Percentiles rank a stretch among this genome's conserved stretches.
These are phyloP conservation scores for Psilopogon haemacephalus DNA, from an alignment of 2,113 vertebrate genomes.

Conservation along the genomic window DNA sequence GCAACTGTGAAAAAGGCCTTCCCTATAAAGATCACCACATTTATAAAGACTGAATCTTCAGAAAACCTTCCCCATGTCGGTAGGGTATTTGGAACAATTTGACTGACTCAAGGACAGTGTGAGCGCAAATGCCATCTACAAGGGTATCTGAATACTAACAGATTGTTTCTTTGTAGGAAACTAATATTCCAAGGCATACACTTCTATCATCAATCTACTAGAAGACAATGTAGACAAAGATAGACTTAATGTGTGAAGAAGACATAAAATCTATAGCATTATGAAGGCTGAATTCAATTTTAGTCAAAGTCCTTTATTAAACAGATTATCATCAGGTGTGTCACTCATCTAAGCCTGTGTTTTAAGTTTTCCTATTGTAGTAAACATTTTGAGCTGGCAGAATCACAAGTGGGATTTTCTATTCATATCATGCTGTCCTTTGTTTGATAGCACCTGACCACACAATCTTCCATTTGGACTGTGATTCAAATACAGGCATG, in stretches of 20 bases:
- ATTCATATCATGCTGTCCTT: not conserved
- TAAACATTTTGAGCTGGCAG: not conserved
- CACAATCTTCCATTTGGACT: not conserved
- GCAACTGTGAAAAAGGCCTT: not conserved
- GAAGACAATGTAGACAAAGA: not conserved
- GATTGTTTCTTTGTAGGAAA: not conserved
- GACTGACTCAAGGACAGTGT: not conserved
- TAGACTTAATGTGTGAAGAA: not conserved
- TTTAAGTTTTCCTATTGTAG: not conserved
- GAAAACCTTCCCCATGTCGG: not conserved
- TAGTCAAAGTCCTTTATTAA: slow-evolving; percentile 49
- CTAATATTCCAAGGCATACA: slow-evolving; percentile 14
- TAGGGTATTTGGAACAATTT: not conserved
- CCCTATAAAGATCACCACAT: not conserved
- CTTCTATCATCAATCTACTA: slow-evolving; percentile 20
- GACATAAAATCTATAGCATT: slow-evolving; percentile 17
- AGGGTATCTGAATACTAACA: not conserved
- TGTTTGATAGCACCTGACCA: not conserved
- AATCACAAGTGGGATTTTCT: slow-evolving; percentile 1
- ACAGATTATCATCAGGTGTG: slow-evolving; percentile 42
- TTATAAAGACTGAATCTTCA: not conserved
- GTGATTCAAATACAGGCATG: not conserved
- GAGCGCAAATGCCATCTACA: not conserved
- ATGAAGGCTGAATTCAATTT: slow-evolving; percentile 42
- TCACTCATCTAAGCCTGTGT: slow-evolving; percentile 3